Base-by-base conservation (phyloP, 1,140 invertebrate genomes). In the Drosophila ogumai region DNA sequence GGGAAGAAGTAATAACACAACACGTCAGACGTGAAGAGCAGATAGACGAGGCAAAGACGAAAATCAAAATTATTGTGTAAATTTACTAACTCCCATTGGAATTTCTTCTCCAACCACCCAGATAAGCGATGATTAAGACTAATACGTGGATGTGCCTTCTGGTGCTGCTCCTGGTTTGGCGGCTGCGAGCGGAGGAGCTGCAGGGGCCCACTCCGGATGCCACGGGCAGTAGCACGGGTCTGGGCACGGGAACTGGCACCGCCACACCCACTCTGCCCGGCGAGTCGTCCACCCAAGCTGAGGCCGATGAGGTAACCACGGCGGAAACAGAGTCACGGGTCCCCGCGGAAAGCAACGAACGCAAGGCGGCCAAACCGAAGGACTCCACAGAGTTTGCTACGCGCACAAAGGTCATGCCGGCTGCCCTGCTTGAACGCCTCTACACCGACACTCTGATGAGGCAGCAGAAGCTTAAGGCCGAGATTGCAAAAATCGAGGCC, bases 1-100 rank as follows among this genome's bases (percentile, higher is more conserved):
- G 12, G 38, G 34, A 88, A 78, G 80, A 84, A 79, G 81, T 90
- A 85, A 90, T 79, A 90, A 90, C 81, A 84, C 84, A 88, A 88
- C 85, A 90, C 85, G 85, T 90, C 85, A 90, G 81, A 75, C 46
- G 56, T 79, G 64, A 66, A 77, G 34, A 79, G 56, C 61, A 44
- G 47, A 46, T 44, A 54, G 60, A 75, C 61, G 44, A 69, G 52
- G 65, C 41, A 69, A 46, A 57, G 19, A 52, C 32, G 36, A 44
- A 82, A 60, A 75, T 67, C 68, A 22, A 41, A 73, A 64, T 67
- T 80, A 44, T 46, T 59, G 50, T 74, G 47, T 25, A 47, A 52
- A 31, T 25, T 61, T 43, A 46, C 40, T 28, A 40, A 43, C n/a
- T 38, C 6, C 17, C 8, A 47, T 32, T 6, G 7, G 25, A 9